Evolutionary conservation across 2,113 vertebrate genomes (phyloP), one percentile per base, ranked within the genome.

Genomic region (Eubucco bourcierii): DNA sequence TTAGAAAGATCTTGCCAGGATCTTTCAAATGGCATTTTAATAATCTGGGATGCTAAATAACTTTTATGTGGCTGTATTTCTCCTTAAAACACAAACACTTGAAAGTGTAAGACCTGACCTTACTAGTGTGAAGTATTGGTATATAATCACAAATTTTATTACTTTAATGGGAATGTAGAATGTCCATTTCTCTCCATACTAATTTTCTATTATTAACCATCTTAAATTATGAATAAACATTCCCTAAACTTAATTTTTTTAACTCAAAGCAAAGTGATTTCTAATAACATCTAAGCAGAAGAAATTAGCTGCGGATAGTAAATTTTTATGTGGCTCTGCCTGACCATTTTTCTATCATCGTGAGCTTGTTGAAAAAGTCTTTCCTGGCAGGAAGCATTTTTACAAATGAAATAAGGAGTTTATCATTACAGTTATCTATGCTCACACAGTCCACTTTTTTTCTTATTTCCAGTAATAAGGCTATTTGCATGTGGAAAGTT

Each of bases 211-310:
- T 92, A 89, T 89, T 93, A 87, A 82, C 34, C 41, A 37, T 5
- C 73, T 90, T 95, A 90, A 90, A 94, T 93, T 66, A 89, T 95
- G 94, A 87, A 89, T 87, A 92, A 95, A 76, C 46, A 89, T 71
- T 28, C 23, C n/a, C n/a, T 74, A 70, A 76, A 39, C 52, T 41
- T 88, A 82, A 90, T 90, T 93, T 93, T 56, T 93, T 93, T 56
- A 94, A 82, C 23, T 82, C 31, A 58, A 58, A 85, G 29, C 24
- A 71, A 75, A 87, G 25, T 90, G 50, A 82, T 76, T 92, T 95
- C 90, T 90, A 86, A 90, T 81, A 84, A 14, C 29, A 39, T 60
- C 28, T 88, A 81, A 76, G n/a, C 29, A 70, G n/a, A 27, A 91
- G 61, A 84, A 93, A 84, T 88, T 72, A 73, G 46, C 68, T 87